These are phyloP conservation scores for Ficedula albicollis DNA, from an alignment of 2,797 vertebrate genomes.

Conservation along the genomic window DNA sequence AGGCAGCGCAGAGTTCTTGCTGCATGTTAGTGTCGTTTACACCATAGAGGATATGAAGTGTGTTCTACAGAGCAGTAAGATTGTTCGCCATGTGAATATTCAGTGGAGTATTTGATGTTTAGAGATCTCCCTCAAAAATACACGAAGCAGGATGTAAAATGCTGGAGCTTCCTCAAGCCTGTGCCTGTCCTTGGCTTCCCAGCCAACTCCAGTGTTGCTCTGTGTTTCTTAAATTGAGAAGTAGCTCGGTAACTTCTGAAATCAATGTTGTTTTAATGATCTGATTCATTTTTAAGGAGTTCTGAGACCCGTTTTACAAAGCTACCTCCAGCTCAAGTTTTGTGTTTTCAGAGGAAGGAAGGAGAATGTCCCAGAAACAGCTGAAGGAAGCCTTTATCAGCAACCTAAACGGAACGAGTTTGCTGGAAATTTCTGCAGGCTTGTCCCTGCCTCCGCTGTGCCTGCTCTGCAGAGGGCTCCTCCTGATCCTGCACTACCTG, in stretches of 20 bases:
- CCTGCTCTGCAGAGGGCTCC: conserved; percentile 84
- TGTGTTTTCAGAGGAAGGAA: conserved; percentile 39
- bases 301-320: neutral
- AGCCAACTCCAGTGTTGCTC: neutral
- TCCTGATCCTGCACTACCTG: conserved; percentile 79
- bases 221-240: neutral
- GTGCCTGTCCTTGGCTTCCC: neutral
- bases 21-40: accelerated
- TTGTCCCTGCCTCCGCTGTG: conserved; percentile 84
- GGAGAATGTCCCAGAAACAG: conserved; percentile 83
- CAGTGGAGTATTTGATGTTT: accelerated
- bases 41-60: accelerated
- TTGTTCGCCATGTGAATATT: neutral
- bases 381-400: conserved; percentile 91
- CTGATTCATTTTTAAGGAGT: neutral
- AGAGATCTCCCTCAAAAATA: neutral
- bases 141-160: accelerated
- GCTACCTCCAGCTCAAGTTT: neutral
- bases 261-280: neutral
- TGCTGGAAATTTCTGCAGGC: conserved; percentile 85
- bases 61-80: accelerated
- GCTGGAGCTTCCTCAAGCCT: neutral
- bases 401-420: conserved; percentile 89
- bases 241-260: neutral
- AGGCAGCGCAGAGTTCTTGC: neutral